Evolutionary conservation across 2,113 vertebrate species (phyloP), one percentile per base, ranked within the genome.

Genomic region (Chelonoidis abingdonii): DNA sequence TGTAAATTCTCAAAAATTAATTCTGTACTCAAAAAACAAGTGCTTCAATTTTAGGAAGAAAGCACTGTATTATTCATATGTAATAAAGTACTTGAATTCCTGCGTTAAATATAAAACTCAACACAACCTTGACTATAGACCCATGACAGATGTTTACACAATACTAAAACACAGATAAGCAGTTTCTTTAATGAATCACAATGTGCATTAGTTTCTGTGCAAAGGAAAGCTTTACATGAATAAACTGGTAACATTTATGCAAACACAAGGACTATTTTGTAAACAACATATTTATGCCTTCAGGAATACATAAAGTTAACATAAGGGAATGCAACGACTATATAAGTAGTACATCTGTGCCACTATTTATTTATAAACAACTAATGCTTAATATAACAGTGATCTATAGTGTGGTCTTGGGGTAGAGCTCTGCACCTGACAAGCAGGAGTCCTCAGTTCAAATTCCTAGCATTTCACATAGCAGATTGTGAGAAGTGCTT

Each of bases 261-360:
- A 97, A 98, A 97, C 94, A 97, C 83, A 95, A 90, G 81, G 80
- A 49, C 78, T 97, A 94, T 90, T 97, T 97, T 72, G 89, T 98
- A 97, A 98, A 97, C 92, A 98, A 97, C 97, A 98, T 97, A 96
- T 96, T 97, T 97, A 95, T 96, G 94, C 96, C 95, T 97, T 96
- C 95, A 97, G 97, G 95, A 98, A 98, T 80, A 97, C 72, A 87
- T 27, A 95, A 94, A 97, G 88, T 97, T 97, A 97, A 94, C 97
- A 97, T 97, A 98, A 93, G 97, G 97, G 98, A 98, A 95, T 92
- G n/a, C 86, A 98, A 94, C 96, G 80, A 95, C 89, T 94, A 92
- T 93, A 6, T 88, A 97, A 97, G 93, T 83, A 97, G 72, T 97
- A 90, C 98, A 98, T 98, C 98, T 98, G 98, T 97, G 97, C 87